Conservation (phyloP, 1,140 invertebrate genomes). For the Orchestia grillus region DNA sequence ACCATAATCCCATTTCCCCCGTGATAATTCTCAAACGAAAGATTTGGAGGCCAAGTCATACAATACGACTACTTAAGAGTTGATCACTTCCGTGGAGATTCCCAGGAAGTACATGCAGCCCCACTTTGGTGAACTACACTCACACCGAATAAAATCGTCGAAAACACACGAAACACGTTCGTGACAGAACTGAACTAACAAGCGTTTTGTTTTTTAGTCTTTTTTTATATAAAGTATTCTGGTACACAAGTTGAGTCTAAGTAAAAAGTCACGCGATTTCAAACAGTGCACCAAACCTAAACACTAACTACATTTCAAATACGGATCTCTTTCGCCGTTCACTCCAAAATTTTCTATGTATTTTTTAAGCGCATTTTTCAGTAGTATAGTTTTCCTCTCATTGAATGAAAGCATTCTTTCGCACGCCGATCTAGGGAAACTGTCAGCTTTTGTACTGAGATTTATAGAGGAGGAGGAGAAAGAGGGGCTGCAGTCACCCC, state of each 20-base stretch:
- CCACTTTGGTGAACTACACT: neutral
- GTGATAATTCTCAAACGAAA: neutral
- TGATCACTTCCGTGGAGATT: neutral
- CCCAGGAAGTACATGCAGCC: neutral
- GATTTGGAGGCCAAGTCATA: neutral
- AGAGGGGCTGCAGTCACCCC: neutral
- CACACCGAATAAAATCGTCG: neutral
- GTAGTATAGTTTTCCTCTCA: constrained; percentile 11
- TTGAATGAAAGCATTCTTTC: constrained; percentile 47
- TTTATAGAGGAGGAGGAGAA: constrained; percentile 8
- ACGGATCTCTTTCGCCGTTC: constrained; percentile 32
- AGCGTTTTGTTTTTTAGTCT: neutral
- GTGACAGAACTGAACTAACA: neutral
- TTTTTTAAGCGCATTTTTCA: constrained; percentile 33
- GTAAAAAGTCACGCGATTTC: neutral
- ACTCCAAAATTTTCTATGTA: constrained; percentile 33
- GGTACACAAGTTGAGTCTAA: neutral
- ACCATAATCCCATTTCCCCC: neutral
- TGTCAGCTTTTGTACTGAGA: constrained; percentile 38
- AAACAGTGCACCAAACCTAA: neutral
- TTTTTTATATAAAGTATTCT: neutral
- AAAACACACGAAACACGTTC: neutral
- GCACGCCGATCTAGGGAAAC: constrained; percentile 27
- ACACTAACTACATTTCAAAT: constrained; percentile 27
- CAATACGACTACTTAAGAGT: neutral